Conservation (phyloP, 2,888 invertebrate species). For the Phaedon cochleariae region DNA sequence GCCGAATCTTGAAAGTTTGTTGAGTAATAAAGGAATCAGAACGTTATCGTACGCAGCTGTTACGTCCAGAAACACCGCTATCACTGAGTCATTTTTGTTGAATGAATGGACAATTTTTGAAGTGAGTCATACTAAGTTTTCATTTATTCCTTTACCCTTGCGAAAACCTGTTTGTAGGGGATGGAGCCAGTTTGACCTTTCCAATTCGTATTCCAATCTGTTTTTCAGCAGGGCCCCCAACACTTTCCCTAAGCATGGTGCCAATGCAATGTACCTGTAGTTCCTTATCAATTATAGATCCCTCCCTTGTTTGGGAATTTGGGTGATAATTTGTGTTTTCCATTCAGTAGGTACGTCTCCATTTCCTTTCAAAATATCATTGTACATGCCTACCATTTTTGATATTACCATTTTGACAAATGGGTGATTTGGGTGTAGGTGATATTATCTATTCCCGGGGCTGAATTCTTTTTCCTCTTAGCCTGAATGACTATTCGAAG, state of each 20-base stretch:
- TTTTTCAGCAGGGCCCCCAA: constrained; percentile 7
- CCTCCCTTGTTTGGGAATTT: not conserved
- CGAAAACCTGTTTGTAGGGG: too few species aligned
- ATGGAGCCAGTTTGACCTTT: constrained; percentile 2
- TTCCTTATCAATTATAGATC: not conserved
- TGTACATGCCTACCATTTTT: not conserved
- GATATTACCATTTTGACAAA: not conserved
- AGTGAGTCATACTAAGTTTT: constrained; percentile 1
- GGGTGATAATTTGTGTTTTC: not conserved
- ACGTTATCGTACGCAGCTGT: not conserved
- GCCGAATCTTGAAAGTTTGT: not conserved
- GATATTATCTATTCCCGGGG: not conserved
- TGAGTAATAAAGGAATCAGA: not conserved
- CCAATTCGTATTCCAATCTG: constrained; percentile 2
- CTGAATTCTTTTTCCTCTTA: not conserved
- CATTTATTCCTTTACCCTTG: constrained; percentile 14
- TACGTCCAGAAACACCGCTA: not conserved
- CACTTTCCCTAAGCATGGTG: constrained; percentile 6
- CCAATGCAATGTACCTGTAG: not conserved
- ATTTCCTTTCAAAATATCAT: not conserved
- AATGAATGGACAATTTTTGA: constrained; percentile 3
- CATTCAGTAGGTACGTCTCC: not conserved
- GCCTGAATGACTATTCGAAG: not conserved
- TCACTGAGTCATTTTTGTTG: not conserved
- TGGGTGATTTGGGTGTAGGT: too few species aligned